Evolutionary conservation across 2,797 vertebrate species (phyloP), one percentile per base, ranked within the genome.

Genomic region (Meda fulgida): DNA sequence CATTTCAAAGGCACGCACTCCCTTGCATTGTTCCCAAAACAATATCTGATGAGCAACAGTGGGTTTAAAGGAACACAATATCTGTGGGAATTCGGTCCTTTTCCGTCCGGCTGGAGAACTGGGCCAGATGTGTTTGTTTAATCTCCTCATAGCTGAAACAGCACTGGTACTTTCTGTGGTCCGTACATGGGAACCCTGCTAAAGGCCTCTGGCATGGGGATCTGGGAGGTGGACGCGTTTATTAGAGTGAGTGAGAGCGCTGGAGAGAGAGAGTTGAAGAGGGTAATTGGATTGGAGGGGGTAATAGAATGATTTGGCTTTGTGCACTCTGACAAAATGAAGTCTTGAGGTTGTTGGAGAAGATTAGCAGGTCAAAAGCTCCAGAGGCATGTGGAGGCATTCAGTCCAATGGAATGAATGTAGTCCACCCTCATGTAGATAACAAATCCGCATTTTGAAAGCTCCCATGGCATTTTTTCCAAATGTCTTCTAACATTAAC

Each of bases 231-330:
- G 48, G 51, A 40, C 29, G 69, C 51, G 69, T 53, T 78, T 87
- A 73, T 86, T 76, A 81, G 81, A 77, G 81, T 87, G 38, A 75
- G 63, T 16, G 86, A 53, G 77, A 40, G 76, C 11, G 19, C 34
- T 43, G 38, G 38, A 83, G 73, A 67, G 48, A 86, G 75, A 85
- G 76, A 73, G 81, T 84, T 86, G 78, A 84, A 53, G 70, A 88
- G 34, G 26, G 9, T 88, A 84, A 84, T 91, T 86, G 87, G 85
- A 79, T 89, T 88, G 85, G 63, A 82, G 79, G 80, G 81, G 79
- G 82, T 88, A 89, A 86, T 80, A 80, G 78, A 84, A 87, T 89
- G 87, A 86, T 92, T 92, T 89, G 91, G 91, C 88, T 94, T 89
- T 79, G 51, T 79, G 72, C 84, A 78, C 86, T 90, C 29, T 76